Percentiles rank a stretch among this genome's conserved stretches.
Evolutionary conservation across 2,113 vertebrate species (phyloP).

Genomic region (Marmota flaviventris): DNA sequence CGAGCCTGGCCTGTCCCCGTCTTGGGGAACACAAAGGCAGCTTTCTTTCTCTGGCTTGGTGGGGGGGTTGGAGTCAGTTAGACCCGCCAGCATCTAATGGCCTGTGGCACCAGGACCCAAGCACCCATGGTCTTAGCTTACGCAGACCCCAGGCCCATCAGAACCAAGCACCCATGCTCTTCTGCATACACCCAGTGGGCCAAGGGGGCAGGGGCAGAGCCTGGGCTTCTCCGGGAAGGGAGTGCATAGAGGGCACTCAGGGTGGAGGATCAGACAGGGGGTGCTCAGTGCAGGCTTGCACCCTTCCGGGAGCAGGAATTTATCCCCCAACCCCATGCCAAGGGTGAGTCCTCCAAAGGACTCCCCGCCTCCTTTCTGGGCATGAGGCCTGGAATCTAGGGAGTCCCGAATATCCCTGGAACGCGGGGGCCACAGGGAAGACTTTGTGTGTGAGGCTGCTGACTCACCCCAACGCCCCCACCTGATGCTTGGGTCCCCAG

Average conservation of each 20-base stretch:
- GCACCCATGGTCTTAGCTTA: slow-evolving; percentile 48
- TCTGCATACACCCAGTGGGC: neutral
- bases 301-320: slow-evolving; percentile 45
- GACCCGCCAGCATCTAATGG: slow-evolving; percentile 64
- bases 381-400: slow-evolving; percentile 73
- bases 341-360: slow-evolving; percentile 60
- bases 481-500: slow-evolving; percentile 41
- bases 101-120: slow-evolving; percentile 60
- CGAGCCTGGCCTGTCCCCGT: slow-evolving; percentile 81
- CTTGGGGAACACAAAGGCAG: slow-evolving; percentile 82
- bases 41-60: slow-evolving; percentile 78
- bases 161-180: neutral
- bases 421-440: slow-evolving; percentile 74
- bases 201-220: neutral
- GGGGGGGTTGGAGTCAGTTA: slow-evolving; percentile 37
- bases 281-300: neutral
- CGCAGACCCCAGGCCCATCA: neutral
- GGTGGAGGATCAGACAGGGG: slow-evolving; percentile 28
- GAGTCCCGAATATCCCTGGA: slow-evolving; percentile 78
- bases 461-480: slow-evolving; percentile 78
- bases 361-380: slow-evolving; percentile 56
- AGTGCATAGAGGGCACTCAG: neutral
- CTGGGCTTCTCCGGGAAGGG: neutral
- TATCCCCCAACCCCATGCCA: neutral
- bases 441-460: slow-evolving; percentile 77